Base-by-base conservation (phyloP, 2,113 vertebrate genomes). In the Epinephelus lanceolatus region DNA sequence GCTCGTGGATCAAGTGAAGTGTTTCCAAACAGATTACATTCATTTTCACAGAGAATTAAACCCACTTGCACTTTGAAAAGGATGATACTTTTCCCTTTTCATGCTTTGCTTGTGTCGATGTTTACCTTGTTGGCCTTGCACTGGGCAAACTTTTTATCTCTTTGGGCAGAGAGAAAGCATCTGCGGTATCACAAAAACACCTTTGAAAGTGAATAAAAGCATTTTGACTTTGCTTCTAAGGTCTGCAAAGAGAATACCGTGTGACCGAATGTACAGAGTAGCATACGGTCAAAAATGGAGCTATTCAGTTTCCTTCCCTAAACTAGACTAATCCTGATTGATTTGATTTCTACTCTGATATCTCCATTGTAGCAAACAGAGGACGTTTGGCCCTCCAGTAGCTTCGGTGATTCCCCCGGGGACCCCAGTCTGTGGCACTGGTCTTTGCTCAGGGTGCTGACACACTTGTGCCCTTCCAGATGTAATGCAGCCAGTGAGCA, bases 391-490 rank as follows among this genome's bases (percentile, higher is more conserved):
- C 18, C 47, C 72, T 75, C 57, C 8, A 2, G 62, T 52, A 69
- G 71, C 53, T 30, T 21, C 18, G 8, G 25, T 5, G 30, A 70
- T n/a, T 57, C 78, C 71, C 62, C 60, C 17, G 53, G 55, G 83
- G 67, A 30, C 52, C 62, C 56, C 72, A n/a, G 11, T 69, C 80
- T 61, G 47, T 25, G 81, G 63, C 42, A 4, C 69, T n/a, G 83
- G 74, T 81, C 72, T 55, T 17, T 25, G 65, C 76, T 81, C 52
- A 5, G 27, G 78, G 47, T 71, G 70, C 83, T 82, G 88, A 86
- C 85, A 77, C 84, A 52, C 57, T 72, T 66, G 83, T 59, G 74
- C 76, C 74, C 57, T 21, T 17, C 75, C 65, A 87, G 73, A 80
- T 42, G 1, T 73, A 80, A 80, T 80, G 63, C 71, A 71, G 49